phyloP scores from a whole-genome alignment of 23 tunicate species.

The Phallusia fumigata region DNA sequence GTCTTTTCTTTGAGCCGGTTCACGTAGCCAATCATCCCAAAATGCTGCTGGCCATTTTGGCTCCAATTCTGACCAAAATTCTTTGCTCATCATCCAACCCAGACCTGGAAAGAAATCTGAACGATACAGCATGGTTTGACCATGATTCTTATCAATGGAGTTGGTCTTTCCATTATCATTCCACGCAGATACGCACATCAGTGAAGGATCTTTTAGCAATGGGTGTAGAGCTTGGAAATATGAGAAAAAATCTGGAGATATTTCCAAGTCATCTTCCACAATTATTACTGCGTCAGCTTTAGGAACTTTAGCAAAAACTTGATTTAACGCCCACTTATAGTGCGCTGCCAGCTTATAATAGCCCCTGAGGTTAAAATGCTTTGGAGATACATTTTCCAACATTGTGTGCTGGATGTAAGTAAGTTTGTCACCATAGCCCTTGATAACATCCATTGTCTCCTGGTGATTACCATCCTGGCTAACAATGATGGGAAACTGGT shows the following conservation, averaged over 20 bases:
- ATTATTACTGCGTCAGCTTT: slow-evolving; percentile 57
- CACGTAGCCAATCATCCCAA: slow-evolving; percentile 99
- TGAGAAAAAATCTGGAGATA: slow-evolving; percentile 88
- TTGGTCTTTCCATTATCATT: slow-evolving; percentile 88
- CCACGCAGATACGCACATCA: slow-evolving; percentile 95
- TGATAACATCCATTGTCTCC: slow-evolving; percentile 55
- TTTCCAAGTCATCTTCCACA: slow-evolving; percentile 89
- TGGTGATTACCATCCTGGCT: slow-evolving; percentile 90
- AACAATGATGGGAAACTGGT: slow-evolving; percentile 73
- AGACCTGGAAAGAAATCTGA: slow-evolving; percentile 96
- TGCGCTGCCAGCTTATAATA: slow-evolving; percentile 87
- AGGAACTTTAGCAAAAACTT: slow-evolving; percentile 66
- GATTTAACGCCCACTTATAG: slow-evolving; percentile 79
- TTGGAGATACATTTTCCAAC: slow-evolving; percentile 19
- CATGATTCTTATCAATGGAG: slow-evolving; percentile 42
- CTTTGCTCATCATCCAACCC: slow-evolving; percentile 88
- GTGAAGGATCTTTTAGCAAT: slow-evolving; percentile 45
- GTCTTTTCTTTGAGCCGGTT: slow-evolving; percentile 65
- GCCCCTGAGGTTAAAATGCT: slow-evolving; percentile 45
- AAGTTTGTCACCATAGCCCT: slow-evolving; percentile 34
- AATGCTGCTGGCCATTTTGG: slow-evolving; percentile 89
- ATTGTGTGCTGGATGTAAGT: slow-evolving; percentile 26
- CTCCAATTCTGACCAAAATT: slow-evolving; percentile 59
- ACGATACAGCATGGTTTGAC: slow-evolving; percentile 63
- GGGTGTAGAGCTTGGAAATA: slow-evolving; percentile 51